Evolutionary conservation across 2,888 invertebrate genomes (phyloP).

Genomic region (Pseudoips prasinana): DNA sequence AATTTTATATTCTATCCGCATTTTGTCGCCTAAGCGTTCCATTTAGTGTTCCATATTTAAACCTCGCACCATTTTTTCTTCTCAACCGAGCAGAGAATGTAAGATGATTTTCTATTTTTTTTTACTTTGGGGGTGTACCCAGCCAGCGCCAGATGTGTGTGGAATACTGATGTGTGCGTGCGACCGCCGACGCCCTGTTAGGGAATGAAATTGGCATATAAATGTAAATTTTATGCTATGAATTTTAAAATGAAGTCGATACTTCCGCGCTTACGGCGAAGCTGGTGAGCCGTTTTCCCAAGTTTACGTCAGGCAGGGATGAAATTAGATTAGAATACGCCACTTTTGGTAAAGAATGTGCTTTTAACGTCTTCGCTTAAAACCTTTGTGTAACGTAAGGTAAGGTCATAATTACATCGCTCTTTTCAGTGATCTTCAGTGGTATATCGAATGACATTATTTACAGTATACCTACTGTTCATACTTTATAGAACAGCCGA

Average conservation of each 20-base stretch:
- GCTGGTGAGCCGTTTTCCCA: slow-evolving; percentile 60
- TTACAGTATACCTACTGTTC: too few relatives aligned
- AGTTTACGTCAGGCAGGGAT: slow-evolving; percentile 65
- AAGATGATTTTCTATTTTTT: slow-evolving; percentile 66
- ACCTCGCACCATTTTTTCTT: slow-evolving; percentile 72
- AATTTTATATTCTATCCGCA: slow-evolving; percentile 82
- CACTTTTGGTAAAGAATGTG: slow-evolving; percentile 64
- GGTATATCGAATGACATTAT: too few relatives aligned
- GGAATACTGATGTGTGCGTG: slow-evolving; percentile 79
- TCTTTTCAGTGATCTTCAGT: too few relatives aligned
- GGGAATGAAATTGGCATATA: slow-evolving; percentile 82
- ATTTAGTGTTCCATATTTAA: slow-evolving; percentile 82
- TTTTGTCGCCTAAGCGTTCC: slow-evolving; percentile 82
- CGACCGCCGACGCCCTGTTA: slow-evolving; percentile 74
- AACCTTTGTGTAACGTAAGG: slow-evolving; percentile 11
- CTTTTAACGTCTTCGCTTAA: slow-evolving; percentile 51
- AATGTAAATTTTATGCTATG: slow-evolving; percentile 82
- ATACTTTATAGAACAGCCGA: too few relatives aligned
- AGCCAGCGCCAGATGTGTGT: slow-evolving; percentile 61
- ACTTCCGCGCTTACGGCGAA: slow-evolving; percentile 68
- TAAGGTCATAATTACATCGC: slow-evolving; percentile 24
- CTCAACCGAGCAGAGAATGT: slow-evolving; percentile 66
- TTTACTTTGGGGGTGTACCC: slow-evolving; percentile 63
- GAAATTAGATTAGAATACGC: slow-evolving; percentile 74
- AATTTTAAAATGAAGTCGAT: slow-evolving; percentile 82